Percentiles rank a stretch among this genome's conserved stretches.
Evolutionary conservation across 2,797 vertebrate species (phyloP).

Genomic region (Thaleichthys pacificus): DNA sequence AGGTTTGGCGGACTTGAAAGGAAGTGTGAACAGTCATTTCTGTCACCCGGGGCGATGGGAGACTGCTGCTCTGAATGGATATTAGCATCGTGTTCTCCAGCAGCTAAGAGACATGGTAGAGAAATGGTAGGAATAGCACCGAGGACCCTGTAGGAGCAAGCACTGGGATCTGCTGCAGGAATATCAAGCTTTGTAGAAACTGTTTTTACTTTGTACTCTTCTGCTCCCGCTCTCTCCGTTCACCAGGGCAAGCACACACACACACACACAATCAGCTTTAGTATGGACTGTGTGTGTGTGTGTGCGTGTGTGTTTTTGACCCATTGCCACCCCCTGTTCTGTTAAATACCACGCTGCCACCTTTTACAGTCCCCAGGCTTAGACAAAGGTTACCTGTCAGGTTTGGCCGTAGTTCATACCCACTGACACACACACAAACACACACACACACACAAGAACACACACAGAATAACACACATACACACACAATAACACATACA

Average conservation of each 20-base stretch:
- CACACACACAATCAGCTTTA: not conserved
- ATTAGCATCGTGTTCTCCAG: too few relatives aligned
- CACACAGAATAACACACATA: not conserved
- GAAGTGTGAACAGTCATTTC: too few relatives aligned
- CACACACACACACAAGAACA: not conserved
- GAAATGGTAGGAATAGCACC: not conserved
- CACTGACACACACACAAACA: not conserved
- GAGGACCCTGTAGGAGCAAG: not conserved
- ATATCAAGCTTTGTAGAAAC: not conserved
- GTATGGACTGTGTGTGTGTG: not conserved
- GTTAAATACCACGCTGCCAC: not conserved
- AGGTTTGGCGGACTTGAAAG: not conserved
- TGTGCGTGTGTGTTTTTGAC: too few relatives aligned
- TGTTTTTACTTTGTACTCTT: too few relatives aligned
- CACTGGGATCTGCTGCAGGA: not conserved
- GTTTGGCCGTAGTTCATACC: not conserved
- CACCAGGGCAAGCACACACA: not conserved
- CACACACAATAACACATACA: not conserved
- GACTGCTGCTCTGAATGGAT: too few relatives aligned
- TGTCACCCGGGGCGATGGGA: too few relatives aligned
- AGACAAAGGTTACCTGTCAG: constrained; percentile 1
- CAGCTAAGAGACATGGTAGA: too few relatives aligned
- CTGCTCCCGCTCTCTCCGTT: not conserved
- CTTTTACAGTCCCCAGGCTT: not conserved
- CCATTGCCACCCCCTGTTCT: not conserved